Conservation (phyloP, 2,888 invertebrate species). For the Philaethria dido region DNA sequence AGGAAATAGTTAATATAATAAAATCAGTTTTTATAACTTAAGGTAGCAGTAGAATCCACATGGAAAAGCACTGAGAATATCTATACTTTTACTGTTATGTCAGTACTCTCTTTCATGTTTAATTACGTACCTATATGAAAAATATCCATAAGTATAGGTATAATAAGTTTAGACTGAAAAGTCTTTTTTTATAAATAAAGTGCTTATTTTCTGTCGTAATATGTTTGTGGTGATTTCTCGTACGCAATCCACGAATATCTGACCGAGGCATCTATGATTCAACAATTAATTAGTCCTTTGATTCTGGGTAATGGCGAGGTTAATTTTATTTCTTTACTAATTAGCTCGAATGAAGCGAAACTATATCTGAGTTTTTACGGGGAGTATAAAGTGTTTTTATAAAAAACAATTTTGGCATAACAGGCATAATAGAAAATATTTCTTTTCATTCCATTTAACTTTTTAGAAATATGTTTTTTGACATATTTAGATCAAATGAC, state of each 20-base stretch:
- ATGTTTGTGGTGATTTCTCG: background rate
- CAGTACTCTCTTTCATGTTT: too few relatives aligned
- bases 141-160: too few relatives aligned
- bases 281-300: constrained; percentile 68
- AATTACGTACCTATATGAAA: too few relatives aligned
- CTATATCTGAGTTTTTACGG: background rate
- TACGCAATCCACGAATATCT: constrained; percentile 22
- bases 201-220: background rate
- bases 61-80: too few relatives aligned
- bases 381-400: background rate
- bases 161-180: background rate
- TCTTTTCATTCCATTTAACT: background rate
- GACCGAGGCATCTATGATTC: constrained; percentile 45
- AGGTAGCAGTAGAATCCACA: background rate
- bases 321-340: constrained; percentile 68
- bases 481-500: background rate
- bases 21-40: constrained; percentile 3
- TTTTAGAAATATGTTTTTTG: background rate
- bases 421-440: background rate
- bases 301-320: constrained; percentile 60
- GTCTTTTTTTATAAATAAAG: background rate
- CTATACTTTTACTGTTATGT: too few relatives aligned
- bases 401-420: too few relatives aligned
- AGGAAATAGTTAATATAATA: background rate
- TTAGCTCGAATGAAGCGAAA: constrained; percentile 54